A percentile compares a stretch with the other conserved stretches of the same genome.
Evolutionary conservation across 2,113 vertebrate species (phyloP).

Genomic region (Psophia crepitans): DNA sequence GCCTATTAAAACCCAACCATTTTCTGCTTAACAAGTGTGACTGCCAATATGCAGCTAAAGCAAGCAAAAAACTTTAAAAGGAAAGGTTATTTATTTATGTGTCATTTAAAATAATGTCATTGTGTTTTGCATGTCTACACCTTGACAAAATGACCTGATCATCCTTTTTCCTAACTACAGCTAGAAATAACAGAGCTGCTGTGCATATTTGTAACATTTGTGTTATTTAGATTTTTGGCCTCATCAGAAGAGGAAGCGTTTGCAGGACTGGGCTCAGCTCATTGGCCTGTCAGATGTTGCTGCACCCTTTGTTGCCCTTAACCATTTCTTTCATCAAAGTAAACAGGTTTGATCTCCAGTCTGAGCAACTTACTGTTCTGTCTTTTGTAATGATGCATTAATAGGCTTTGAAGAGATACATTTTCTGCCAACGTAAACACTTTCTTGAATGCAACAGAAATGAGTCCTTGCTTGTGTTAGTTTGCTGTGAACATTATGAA

Average conservation of each 20-base stretch:
- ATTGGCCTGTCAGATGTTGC: background rate
- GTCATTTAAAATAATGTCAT: background rate
- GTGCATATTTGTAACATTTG: background rate
- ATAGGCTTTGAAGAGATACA: slow-evolving; percentile 22
- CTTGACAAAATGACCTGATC: slow-evolving; percentile 13
- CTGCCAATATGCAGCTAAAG: background rate
- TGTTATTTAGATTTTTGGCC: background rate
- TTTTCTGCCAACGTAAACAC: slow-evolving; percentile 63
- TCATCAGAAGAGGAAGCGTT: background rate
- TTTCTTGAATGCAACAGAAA: slow-evolving; percentile 45
- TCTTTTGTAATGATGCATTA: slow-evolving; percentile 42
- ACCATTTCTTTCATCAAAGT: slow-evolving; percentile 45
- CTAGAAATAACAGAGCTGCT: slow-evolving; percentile 17
- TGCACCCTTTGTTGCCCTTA: slow-evolving; percentile 12
- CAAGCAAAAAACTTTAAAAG: background rate
- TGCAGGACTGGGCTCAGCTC: background rate
- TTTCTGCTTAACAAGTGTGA: background rate
- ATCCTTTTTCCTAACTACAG: background rate
- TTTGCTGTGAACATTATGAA: slow-evolving; percentile 4
- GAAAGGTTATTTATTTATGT: background rate
- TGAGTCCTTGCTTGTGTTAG: slow-evolving; percentile 48
- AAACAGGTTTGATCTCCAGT: slow-evolving; percentile 45
- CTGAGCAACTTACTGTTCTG: slow-evolving; percentile 20
- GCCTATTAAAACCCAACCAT: background rate
- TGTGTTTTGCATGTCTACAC: slow-evolving; percentile 9